A percentile compares a stretch with the other conserved stretches of the same genome.
phyloP scores from a whole-genome alignment of 2,113 vertebrate genomes.

The Stigmatopora argus region DNA sequence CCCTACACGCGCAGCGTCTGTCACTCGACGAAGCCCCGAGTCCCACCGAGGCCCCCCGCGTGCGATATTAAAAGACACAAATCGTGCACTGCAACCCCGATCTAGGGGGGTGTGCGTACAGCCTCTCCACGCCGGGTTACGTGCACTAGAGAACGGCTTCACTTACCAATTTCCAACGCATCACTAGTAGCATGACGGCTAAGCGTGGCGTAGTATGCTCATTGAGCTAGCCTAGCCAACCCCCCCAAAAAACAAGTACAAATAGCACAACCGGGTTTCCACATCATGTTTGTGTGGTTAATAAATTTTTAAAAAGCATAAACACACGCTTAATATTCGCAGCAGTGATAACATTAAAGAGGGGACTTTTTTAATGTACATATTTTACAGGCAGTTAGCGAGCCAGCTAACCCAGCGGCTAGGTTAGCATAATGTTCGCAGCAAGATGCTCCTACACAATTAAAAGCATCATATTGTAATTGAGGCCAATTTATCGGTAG shows the following conservation, averaged over 20 bases:
- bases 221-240: slow-evolving; percentile 51
- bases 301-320: not conserved
- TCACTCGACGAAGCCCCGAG: not conserved
- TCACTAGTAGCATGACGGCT: slow-evolving; percentile 68
- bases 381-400: slow-evolving; percentile 47
- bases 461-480: slow-evolving; percentile 11
- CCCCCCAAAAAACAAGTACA: slow-evolving; percentile 9
- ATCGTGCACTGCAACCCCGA: not conserved
- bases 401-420: slow-evolving; percentile 50
- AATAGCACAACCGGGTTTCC: slow-evolving; percentile 24
- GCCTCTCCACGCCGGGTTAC: slow-evolving; percentile 25
- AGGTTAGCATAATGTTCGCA: slow-evolving; percentile 38
- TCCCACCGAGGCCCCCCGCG: slow-evolving; percentile 11
- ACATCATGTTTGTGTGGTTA: not conserved
- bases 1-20: slow-evolving; percentile 53
- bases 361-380: slow-evolving; percentile 4
- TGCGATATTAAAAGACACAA: not conserved
- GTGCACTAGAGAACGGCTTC: slow-evolving; percentile 68
- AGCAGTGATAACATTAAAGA: slow-evolving; percentile 5
- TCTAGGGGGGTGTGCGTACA: not conserved
- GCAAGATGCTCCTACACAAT: slow-evolving; percentile 39
- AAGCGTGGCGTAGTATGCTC: slow-evolving; percentile 68
- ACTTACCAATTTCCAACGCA: slow-evolving; percentile 77
- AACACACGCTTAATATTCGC: slow-evolving; percentile 11
- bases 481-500: no score